phyloP scores from a whole-genome alignment of 1,140 invertebrate species.

The Gryllus bimaculatus region DNA sequence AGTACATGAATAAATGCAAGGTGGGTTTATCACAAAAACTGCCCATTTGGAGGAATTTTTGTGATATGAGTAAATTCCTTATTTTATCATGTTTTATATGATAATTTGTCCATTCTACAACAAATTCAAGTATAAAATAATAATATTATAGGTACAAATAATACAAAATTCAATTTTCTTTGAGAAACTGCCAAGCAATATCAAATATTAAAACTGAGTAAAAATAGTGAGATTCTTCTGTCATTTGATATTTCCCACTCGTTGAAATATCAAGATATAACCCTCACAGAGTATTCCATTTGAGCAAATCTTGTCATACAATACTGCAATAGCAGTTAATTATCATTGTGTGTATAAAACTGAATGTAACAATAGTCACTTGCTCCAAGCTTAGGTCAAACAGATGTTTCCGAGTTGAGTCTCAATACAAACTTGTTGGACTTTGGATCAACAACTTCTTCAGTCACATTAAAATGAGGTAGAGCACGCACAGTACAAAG shows the following conservation, averaged over 20 bases:
- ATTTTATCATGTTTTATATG: too few relatives aligned
- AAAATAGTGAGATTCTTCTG: neutral
- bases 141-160: neutral
- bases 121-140: neutral
- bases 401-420: constrained; percentile 92
- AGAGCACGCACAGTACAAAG: constrained; percentile 74
- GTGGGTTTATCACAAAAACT: too few relatives aligned
- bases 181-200: neutral
- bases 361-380: neutral
- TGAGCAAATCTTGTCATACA: too few relatives aligned
- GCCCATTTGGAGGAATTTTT: too few relatives aligned
- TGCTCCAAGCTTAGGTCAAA: constrained; percentile 46
- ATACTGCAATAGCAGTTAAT: too few relatives aligned
- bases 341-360: neutral
- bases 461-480: constrained; percentile 87
- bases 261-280: too few relatives aligned
- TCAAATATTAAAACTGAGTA: neutral
- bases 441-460: constrained; percentile 92
- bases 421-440: constrained; percentile 90
- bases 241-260: too few relatives aligned
- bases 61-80: too few relatives aligned
- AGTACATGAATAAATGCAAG: too few relatives aligned
- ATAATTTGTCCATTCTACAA: too few relatives aligned
- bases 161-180: neutral
- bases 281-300: too few relatives aligned